phyloP scores from a whole-genome alignment of 2,113 vertebrate genomes.

The Addax nasomaculatus region DNA sequence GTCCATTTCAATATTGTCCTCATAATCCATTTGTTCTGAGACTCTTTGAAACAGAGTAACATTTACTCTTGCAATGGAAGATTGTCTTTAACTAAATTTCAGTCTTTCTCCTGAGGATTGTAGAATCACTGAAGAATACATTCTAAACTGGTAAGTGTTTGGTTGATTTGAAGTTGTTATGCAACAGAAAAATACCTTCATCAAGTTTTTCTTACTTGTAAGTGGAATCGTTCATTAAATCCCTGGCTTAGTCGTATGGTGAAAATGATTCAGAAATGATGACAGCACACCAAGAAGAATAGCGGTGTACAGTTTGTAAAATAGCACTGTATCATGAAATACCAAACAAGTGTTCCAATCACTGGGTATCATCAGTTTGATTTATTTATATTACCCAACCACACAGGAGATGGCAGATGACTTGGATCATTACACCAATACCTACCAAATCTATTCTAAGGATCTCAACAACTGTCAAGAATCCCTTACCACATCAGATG shows the following conservation, averaged over 20 bases:
- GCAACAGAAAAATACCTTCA: background rate
- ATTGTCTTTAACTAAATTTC: background rate
- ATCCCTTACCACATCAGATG: background rate
- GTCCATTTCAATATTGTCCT: background rate
- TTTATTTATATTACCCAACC: background rate
- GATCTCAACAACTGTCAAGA: constrained; percentile 30
- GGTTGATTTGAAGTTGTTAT: background rate
- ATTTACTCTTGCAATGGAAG: background rate
- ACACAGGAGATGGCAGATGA: constrained; percentile 66
- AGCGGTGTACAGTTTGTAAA: background rate
- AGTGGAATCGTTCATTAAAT: background rate
- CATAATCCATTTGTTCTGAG: background rate
- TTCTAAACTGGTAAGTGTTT: background rate
- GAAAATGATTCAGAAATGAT: background rate
- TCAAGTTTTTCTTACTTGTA: background rate
- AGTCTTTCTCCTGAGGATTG: background rate
- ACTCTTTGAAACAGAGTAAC: background rate
- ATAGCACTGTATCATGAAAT: background rate
- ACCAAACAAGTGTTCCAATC: background rate
- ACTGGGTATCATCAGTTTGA: background rate
- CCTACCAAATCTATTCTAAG: constrained; percentile 60
- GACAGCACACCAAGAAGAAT: background rate
- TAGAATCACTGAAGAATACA: background rate
- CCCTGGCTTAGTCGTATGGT: background rate
- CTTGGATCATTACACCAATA: constrained; percentile 58